These are phyloP conservation scores for Phacellophora camtschatica DNA, from an alignment of 30 jellyfish, hydroid and myxozoan genomes.

Conservation along the genomic window DNA sequence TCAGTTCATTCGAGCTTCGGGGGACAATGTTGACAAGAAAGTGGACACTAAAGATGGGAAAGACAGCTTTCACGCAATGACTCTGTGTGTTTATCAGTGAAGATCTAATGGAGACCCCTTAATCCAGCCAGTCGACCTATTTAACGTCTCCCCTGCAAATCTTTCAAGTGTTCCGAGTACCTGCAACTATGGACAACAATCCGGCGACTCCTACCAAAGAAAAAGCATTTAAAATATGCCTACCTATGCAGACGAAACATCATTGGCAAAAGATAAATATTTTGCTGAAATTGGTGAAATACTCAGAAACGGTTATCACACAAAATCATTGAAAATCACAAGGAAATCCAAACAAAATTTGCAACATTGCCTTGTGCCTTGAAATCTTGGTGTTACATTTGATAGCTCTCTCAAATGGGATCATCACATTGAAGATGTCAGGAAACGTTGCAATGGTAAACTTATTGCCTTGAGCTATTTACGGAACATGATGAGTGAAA, in stretches of 20 bases:
- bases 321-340: neutral
- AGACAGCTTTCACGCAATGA: neutral
- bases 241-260: too few relatives aligned
- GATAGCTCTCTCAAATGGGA: neutral
- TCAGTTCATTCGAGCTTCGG: neutral
- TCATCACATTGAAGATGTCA: neutral
- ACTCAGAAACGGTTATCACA: too few relatives aligned
- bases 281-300: too few relatives aligned
- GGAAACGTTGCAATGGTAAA: neutral
- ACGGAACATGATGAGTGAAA: conserved; percentile 26
- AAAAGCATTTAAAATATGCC: too few relatives aligned
- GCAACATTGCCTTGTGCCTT: neutral
- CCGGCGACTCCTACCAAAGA: too few relatives aligned
- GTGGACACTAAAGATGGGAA: neutral
- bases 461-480: neutral
- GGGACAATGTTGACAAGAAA: neutral
- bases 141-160: neutral
- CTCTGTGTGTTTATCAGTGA: neutral
- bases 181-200: too few relatives aligned
- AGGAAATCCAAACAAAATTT: conserved; percentile 5
- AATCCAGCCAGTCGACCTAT: neutral
- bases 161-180: neutral
- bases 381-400: conserved; percentile 7
- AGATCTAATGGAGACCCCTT: neutral
- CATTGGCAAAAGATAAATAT: too few relatives aligned